Conservation (phyloP, 2,113 vertebrate genomes). For the Gobiocypris rarus region DNA sequence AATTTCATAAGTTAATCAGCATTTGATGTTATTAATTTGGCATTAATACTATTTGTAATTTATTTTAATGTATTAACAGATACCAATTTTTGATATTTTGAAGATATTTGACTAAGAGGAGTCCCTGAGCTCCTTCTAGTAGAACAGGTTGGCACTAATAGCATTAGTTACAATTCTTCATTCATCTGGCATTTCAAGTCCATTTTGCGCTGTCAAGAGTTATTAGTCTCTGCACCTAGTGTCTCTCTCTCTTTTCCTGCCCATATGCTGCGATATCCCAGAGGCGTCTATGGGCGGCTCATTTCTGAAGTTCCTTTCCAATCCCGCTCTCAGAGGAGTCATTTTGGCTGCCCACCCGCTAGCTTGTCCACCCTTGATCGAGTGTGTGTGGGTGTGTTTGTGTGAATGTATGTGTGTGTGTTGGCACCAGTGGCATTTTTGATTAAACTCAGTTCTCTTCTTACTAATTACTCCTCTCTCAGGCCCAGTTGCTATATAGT, state of each 20-base stretch:
- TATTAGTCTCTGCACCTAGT: constrained; percentile 22
- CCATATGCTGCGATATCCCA: constrained; percentile 53
- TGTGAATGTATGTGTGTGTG: background rate
- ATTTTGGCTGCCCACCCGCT: constrained; percentile 56
- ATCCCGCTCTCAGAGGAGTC: constrained; percentile 47
- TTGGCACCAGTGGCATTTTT: constrained; percentile 57
- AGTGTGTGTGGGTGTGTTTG: constrained; percentile 23
- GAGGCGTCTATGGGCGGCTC: constrained; percentile 42
- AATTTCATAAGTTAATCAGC: background rate
- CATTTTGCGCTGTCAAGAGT: constrained; percentile 1
- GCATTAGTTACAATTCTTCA: background rate
- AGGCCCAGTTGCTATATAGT: constrained; percentile 49
- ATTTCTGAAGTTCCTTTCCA: constrained; percentile 51
- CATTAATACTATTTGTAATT: background rate
- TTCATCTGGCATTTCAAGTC: background rate
- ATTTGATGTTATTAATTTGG: background rate
- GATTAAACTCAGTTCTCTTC: constrained; percentile 54
- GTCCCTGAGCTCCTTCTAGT: background rate
- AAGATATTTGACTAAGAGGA: background rate
- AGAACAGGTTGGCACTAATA: background rate
- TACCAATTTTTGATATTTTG: background rate
- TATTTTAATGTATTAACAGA: background rate
- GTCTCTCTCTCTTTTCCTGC: constrained; percentile 2
- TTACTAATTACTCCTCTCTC: constrained; percentile 57
- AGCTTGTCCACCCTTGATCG: constrained; percentile 39